Conservation (phyloP, 2,888 invertebrate species). For the Apamea epomidion region DNA sequence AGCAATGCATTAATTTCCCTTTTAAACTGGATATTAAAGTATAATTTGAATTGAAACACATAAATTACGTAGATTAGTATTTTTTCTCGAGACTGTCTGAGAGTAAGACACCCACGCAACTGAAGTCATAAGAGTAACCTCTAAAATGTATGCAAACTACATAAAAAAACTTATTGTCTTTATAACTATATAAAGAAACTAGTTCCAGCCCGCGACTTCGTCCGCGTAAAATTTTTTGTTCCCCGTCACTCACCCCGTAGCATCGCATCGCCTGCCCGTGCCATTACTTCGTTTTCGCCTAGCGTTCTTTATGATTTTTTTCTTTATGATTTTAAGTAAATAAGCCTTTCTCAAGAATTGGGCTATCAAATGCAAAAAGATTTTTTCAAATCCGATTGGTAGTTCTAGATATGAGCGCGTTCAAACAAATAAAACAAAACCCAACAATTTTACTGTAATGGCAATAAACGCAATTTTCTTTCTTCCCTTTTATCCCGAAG, state of each 20-base stretch:
- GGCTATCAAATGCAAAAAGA: neutral
- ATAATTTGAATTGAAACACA: constrained; percentile 20
- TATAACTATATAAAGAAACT: neutral
- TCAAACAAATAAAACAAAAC: too few relatives aligned
- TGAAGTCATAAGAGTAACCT: neutral
- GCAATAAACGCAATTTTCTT: too few relatives aligned
- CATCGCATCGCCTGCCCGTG: neutral
- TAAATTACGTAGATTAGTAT: constrained; percentile 11
- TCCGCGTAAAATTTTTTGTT: neutral
- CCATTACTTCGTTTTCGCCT: neutral
- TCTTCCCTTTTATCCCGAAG: neutral
- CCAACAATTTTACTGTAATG: too few relatives aligned
- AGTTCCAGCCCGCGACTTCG: neutral
- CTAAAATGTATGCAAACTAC: neutral
- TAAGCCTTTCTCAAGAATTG: too few relatives aligned
- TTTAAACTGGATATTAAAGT: constrained; percentile 16
- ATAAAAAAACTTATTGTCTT: neutral
- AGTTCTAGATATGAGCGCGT: neutral
- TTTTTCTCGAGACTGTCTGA: constrained; percentile 9
- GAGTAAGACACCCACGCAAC: neutral
- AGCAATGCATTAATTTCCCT: constrained; percentile 22
- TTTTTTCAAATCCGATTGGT: neutral
- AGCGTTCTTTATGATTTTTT: neutral
- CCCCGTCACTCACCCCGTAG: too few relatives aligned
- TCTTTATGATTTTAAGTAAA: neutral